Base-by-base conservation (phyloP, 2,888 invertebrate species). In the Diadegma fenestrale region DNA sequence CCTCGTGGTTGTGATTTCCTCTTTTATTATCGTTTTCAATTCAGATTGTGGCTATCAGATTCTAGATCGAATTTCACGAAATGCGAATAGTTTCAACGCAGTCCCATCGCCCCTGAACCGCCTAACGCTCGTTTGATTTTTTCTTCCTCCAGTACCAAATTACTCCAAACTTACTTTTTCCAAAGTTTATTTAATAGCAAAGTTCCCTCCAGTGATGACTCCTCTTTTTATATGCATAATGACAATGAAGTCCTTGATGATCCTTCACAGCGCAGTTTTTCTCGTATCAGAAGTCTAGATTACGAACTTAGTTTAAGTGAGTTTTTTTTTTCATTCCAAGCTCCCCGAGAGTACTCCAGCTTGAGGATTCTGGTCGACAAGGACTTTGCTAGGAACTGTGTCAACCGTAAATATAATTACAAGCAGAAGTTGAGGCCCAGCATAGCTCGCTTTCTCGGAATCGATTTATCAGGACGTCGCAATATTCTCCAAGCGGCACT, bases 351-450 rank as follows among this genome's bases (percentile, higher is more conserved):
- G 26, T 58, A 1, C 58, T 26, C 58, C 26, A 58, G 58, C 26
- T 58, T 26, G 12, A 22, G 14, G 14, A 58, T 58, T 14, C 10
- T 14, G 58, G 3, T 58, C 26, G 14, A 58, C 26, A 3, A 14
- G 58, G 22, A 58, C 26, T 26, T 58, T 58, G 12, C 26, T 58
- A 26, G 58, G 14, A 58, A 58, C 58, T 58, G 58, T 58, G 58
- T 58, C 58, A 58, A 58, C 14, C 58, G 26, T 58, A 58, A 58
- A 58, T 58, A 26, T 26, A 26, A 58, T 58, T 26, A 58, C 58
- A 26, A 58, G 26, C 26, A 26, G 58, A 58, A 14, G 26, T 58
- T 26, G 14, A 12, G 5, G 26, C 6, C 14, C 14, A 26, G 14
- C 26, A 5, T 8, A 1, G 58, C 58, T 26, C 26, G 26, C 26